Evolutionary conservation across 2,888 invertebrate genomes (phyloP), one percentile per base, ranked within the genome.

Genomic region (Dyspetes luteomarginatus): DNA sequence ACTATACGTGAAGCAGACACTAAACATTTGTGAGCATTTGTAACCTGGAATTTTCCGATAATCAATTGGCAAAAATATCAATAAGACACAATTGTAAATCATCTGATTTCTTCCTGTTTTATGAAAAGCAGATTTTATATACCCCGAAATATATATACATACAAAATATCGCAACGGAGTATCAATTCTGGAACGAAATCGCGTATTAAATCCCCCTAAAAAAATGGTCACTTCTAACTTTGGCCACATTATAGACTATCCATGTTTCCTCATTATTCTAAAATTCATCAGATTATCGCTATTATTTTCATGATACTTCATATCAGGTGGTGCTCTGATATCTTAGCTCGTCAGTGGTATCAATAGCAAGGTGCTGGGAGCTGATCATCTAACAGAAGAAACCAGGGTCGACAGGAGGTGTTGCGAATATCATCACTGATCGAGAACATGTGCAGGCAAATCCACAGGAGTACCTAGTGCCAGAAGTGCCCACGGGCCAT

Each of bases 361-460:
- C 69, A 81, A 81, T 81, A 19, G 74, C 60, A 67, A 56, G 56
- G 58, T 36, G 72, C 4, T 19, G 22, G 69, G 41, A 67, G 55
- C 19, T 36, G 50, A 81, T 55, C 24, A 26, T 73, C 64, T 65
- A 26, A 9, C 24, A 4, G 28, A 45, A 30, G 60, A 12, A n/a
- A n/a, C n/a, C n/a, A n/a, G n/a, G 19, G 17, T n/a, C 65, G 17
- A 28, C 64, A 17, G 28, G 26, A 50, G 15, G 52, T n/a, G n/a
- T n/a, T 15, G 48, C 15, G n/a, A n/a, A 30, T 28, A 65, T 80
- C 67, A 78, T 78, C 74, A 58, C 58, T 58, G 30, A 45, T 68
- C 73, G 60, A 65, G 69, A 36, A 71, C n/a, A n/a, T n/a, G n/a
- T 67, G 58, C 30, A 52, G 55, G 60, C 78, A 65, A 78, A 81